Evolutionary conservation across 2,888 invertebrate species (phyloP).

Genomic region (Drosophila tanythrix): DNA sequence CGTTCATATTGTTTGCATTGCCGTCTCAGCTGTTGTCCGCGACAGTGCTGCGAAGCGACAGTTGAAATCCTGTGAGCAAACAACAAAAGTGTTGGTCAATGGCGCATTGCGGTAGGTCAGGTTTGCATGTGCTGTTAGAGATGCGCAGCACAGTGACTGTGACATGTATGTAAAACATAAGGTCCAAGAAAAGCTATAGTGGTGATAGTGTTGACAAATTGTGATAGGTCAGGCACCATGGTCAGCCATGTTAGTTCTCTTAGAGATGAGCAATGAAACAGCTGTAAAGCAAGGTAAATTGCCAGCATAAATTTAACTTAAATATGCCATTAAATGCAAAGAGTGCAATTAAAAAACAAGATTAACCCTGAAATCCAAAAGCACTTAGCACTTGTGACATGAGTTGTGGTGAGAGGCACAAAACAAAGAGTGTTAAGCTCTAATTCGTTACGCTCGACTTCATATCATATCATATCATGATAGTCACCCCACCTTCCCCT

Average conservation of each 20-base stretch:
- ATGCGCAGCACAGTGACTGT: constrained; percentile 12
- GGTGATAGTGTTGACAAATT: constrained; percentile 11
- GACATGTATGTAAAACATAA: neutral
- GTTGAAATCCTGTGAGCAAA: constrained; percentile 33
- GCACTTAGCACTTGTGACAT: constrained; percentile 2
- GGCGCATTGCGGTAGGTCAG: constrained; percentile 27
- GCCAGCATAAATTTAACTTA: neutral
- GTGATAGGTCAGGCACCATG: constrained; percentile 32
- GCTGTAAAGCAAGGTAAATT: constrained; percentile 1
- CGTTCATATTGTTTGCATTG: constrained; percentile 62
- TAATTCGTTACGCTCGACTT: constrained; percentile 27
- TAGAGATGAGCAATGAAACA: constrained; percentile 19
- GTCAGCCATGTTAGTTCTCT: neutral
- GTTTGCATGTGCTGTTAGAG: constrained; percentile 15
- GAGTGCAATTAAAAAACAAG: neutral
- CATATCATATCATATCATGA: constrained; percentile 9
- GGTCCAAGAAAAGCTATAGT: neutral
- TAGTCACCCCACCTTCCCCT: neutral
- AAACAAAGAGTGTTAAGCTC: constrained; percentile 7
- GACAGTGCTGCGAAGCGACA: constrained; percentile 44
- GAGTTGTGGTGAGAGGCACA: constrained; percentile 7
- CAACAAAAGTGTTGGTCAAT: constrained; percentile 35
- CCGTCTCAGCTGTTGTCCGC: constrained; percentile 37
- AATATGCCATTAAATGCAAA: neutral
- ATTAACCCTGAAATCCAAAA: constrained; percentile 17